These are phyloP conservation scores for Deroplatys truncata DNA, from an alignment of 2,888 invertebrate species.

Conservation along the genomic window DNA sequence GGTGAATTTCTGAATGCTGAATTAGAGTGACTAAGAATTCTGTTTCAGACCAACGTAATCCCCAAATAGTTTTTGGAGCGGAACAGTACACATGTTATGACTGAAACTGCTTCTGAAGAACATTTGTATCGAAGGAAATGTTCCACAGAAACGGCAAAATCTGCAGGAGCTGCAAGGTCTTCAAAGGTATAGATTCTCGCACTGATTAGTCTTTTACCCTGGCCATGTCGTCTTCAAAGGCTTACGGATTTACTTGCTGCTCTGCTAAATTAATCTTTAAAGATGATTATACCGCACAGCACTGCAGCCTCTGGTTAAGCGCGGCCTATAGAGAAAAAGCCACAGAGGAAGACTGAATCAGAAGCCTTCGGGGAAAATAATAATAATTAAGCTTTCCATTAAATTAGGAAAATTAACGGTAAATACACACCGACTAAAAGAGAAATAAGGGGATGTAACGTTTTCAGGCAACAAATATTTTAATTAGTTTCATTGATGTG, in stretches of 20 bases:
- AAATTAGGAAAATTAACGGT: not conserved
- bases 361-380: not conserved
- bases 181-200: not conserved
- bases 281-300: not conserved
- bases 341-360: not conserved
- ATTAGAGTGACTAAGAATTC: too few relatives aligned
- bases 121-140: too few relatives aligned
- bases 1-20: too few relatives aligned
- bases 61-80: too few relatives aligned
- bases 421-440: not conserved
- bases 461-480: not conserved
- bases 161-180: not conserved
- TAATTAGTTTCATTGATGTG: not conserved
- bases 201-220: not conserved
- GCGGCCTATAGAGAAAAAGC: not conserved
- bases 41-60: too few relatives aligned
- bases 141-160: not conserved
- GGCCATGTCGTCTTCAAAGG: not conserved
- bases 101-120: too few relatives aligned
- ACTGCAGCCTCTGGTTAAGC: not conserved
- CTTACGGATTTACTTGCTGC: not conserved
- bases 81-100: too few relatives aligned
- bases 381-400: not conserved
- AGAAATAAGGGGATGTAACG: not conserved
- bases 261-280: not conserved